Evolutionary conservation across 2,888 invertebrate genomes (phyloP).

Genomic region (Diarsia mendica): DNA sequence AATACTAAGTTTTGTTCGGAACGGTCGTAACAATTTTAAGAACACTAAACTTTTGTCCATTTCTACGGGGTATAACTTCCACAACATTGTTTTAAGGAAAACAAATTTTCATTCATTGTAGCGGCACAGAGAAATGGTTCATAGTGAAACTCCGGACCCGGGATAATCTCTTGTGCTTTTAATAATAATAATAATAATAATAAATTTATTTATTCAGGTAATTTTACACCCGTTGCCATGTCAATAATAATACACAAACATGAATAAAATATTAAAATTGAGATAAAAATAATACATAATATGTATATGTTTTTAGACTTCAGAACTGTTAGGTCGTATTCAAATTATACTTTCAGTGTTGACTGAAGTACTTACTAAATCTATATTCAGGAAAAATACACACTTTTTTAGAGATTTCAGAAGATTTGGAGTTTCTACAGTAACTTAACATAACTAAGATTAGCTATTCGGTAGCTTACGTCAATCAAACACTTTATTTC

Average conservation of each 20-base stretch:
- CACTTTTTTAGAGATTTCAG: neutral
- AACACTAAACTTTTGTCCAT: constrained; percentile 45
- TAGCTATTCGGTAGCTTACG: neutral
- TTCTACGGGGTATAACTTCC: constrained; percentile 29
- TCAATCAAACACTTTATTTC: neutral
- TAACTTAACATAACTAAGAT: neutral
- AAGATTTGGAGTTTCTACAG: neutral
- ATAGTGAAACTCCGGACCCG: neutral
- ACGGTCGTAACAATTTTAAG: constrained; percentile 46
- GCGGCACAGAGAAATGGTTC: neutral
- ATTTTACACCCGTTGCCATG: too few species aligned
- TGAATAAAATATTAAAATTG: too few species aligned
- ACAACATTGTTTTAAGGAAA: constrained; percentile 28
- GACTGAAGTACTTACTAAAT: neutral
- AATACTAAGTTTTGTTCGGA: constrained; percentile 36
- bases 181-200: too few species aligned
- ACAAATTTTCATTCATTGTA: constrained; percentile 7
- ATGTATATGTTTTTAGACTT: too few species aligned
- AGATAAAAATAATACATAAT: too few species aligned
- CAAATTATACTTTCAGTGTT: neutral
- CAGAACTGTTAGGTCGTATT: neutral
- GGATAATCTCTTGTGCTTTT: neutral
- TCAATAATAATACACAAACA: too few species aligned
- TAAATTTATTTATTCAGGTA: too few species aligned
- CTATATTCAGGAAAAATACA: neutral